Conservation (phyloP, 2,797 vertebrate genomes). For the Falco cherrug region DNA sequence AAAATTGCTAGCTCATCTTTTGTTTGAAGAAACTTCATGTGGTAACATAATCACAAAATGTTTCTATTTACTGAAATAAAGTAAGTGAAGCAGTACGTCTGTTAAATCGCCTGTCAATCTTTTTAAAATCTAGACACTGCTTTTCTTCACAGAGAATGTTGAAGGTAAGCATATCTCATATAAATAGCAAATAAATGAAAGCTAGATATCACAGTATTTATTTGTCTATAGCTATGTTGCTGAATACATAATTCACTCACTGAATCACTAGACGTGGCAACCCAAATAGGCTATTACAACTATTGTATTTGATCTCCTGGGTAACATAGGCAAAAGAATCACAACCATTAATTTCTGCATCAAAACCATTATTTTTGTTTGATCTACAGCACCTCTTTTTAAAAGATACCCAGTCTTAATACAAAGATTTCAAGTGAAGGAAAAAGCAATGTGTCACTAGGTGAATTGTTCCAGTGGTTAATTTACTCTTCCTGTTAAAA, state of each 20-base stretch:
- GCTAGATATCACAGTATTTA: background rate
- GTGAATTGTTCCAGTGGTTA: background rate
- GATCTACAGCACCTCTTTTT: background rate
- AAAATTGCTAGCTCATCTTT: background rate
- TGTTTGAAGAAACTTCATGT: background rate
- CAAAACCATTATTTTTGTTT: slow-evolving; percentile 10
- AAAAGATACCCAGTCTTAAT: background rate
- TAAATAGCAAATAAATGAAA: background rate
- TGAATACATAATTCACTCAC: background rate
- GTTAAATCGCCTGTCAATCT: background rate
- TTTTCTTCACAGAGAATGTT: background rate
- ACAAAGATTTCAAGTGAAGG: background rate
- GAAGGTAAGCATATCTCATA: background rate
- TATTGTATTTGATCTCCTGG: background rate
- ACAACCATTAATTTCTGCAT: slow-evolving; percentile 18
- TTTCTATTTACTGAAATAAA: background rate
- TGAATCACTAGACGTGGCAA: background rate
- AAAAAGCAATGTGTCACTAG: background rate
- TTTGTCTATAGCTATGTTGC: background rate
- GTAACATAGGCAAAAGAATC: background rate
- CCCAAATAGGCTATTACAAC: background rate
- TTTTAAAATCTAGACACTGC: background rate
- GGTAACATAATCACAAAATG: background rate
- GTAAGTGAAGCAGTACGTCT: background rate
- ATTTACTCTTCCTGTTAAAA: slow-evolving; percentile 10